Percentiles rank a stretch among this genome's conserved stretches.
Conservation (phyloP, 2,888 invertebrate species). For the Drosophila recens region DNA sequence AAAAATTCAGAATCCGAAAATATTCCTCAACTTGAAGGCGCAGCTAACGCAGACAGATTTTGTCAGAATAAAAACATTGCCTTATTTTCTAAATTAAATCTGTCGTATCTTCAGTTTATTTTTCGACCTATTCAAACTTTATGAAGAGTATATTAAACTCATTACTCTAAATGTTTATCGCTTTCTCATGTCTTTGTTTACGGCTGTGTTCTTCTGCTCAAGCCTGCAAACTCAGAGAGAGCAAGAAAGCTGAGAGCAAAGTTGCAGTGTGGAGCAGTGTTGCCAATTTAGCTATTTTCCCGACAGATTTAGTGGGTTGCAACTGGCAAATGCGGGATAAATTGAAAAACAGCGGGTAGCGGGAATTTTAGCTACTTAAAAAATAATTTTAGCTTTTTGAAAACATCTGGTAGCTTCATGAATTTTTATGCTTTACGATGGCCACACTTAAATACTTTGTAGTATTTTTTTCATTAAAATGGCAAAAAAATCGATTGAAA, state of each 20-base stretch:
- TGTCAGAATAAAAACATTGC: neutral
- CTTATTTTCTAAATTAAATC: neutral
- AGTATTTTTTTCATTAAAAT: too few relatives aligned
- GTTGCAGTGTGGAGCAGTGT: neutral
- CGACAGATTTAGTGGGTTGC: too few relatives aligned
- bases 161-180: constrained; percentile 1
- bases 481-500: too few relatives aligned
- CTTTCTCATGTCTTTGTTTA: constrained; percentile 16
- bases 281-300: too few relatives aligned
- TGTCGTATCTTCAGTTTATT: neutral
- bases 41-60: neutral
- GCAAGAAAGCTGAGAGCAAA: neutral
- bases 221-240: neutral
- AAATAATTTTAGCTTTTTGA: too few relatives aligned
- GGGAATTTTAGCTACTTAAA: too few relatives aligned
- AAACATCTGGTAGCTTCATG: too few relatives aligned
- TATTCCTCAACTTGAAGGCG: neutral
- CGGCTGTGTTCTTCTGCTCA: neutral
- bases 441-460: too few relatives aligned
- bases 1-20: neutral
- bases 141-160: constrained; percentile 15
- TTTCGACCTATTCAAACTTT: neutral
- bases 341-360: too few relatives aligned
- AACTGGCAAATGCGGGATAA: too few relatives aligned
- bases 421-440: too few relatives aligned